phyloP scores from a whole-genome alignment of 1,140 invertebrate species.

The Drosophila santomea region DNA sequence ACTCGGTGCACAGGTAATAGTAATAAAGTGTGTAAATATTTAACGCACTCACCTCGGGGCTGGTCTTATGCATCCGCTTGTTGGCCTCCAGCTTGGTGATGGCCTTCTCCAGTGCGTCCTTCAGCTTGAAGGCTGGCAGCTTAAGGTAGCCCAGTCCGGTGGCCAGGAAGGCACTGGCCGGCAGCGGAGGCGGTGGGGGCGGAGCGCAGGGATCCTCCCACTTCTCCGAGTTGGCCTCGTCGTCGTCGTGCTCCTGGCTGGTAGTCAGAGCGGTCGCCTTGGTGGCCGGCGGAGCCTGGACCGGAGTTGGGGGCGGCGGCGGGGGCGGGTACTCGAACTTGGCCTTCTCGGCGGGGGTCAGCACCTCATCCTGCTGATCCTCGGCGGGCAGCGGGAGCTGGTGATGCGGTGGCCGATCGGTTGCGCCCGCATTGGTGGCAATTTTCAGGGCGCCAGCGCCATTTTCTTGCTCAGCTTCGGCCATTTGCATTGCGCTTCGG shows the following conservation, averaged over 20 bases:
- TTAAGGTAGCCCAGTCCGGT: constrained; percentile 49
- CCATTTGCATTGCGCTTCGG: constrained; percentile 60
- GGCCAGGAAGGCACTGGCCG: constrained; percentile 19
- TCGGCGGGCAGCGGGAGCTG: constrained; percentile 14
- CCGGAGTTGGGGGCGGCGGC: constrained; percentile 76
- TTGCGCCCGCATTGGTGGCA: constrained; percentile 13
- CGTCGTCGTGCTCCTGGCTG: constrained; percentile 54
- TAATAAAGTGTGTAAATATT: not conserved
- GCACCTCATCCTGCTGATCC: constrained; percentile 32
- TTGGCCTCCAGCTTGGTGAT: constrained; percentile 66
- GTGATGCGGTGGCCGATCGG: constrained; percentile 30
- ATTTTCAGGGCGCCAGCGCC: constrained; percentile 69
- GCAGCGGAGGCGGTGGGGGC: constrained; percentile 68
- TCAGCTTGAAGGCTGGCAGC: constrained; percentile 56
- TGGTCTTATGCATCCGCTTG: constrained; percentile 26
- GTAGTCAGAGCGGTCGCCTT: constrained; percentile 4
- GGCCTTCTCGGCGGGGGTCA: constrained; percentile 48
- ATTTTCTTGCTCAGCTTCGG: constrained; percentile 72
- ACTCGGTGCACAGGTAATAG: no score
- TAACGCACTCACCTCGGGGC: not conserved
- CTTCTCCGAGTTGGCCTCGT: constrained; percentile 66
- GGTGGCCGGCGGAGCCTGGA: constrained; percentile 45
- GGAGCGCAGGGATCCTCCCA: constrained; percentile 75
- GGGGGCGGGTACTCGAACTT: constrained; percentile 67
- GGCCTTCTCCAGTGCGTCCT: constrained; percentile 68